phyloP scores from a whole-genome alignment of 2,888 invertebrate genomes.

The Gnatocerus cornutus region DNA sequence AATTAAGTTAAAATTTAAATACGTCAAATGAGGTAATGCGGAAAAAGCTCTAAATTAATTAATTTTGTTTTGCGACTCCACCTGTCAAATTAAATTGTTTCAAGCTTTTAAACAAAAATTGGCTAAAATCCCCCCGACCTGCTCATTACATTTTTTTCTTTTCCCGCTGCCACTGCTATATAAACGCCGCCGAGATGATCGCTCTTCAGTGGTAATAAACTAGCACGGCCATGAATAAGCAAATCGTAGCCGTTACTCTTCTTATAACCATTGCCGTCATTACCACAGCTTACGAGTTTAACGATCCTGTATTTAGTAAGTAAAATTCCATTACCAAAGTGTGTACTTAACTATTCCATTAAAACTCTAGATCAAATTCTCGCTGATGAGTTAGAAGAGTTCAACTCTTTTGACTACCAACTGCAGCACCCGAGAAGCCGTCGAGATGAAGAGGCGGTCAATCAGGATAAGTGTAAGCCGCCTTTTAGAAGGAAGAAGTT shows the following conservation, averaged over 20 bases:
- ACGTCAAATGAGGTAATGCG: background rate
- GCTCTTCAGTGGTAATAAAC: conserved; percentile 45
- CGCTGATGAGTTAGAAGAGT: conserved; percentile 63
- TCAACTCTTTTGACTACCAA: conserved; percentile 44
- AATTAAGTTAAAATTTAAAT: no score
- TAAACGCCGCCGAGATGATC: conserved; percentile 40
- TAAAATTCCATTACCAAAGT: conserved; percentile 44
- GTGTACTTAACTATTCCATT: conserved; percentile 26
- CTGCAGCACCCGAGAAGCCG: conserved; percentile 53
- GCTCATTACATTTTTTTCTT: conserved; percentile 31
- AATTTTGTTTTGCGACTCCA: background rate
- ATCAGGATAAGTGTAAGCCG: conserved; percentile 62
- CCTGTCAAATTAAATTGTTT: no score
- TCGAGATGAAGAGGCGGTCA: conserved; percentile 63
- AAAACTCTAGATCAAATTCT: conserved; percentile 62
- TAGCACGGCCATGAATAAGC: conserved; percentile 45
- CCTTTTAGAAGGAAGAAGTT: conserved; percentile 56
- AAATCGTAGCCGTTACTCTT: conserved; percentile 42
- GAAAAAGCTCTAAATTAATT: background rate
- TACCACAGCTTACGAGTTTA: conserved; percentile 63
- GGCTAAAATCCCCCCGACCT: conserved; percentile 1
- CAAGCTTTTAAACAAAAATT: no score
- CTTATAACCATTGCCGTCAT: conserved; percentile 29
- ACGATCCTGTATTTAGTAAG: conserved; percentile 67
- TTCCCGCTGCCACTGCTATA: conserved; percentile 34